Base-by-base conservation (phyloP, 35 echinoderm and acorn worm genomes). In the Amphiura filiformis region DNA sequence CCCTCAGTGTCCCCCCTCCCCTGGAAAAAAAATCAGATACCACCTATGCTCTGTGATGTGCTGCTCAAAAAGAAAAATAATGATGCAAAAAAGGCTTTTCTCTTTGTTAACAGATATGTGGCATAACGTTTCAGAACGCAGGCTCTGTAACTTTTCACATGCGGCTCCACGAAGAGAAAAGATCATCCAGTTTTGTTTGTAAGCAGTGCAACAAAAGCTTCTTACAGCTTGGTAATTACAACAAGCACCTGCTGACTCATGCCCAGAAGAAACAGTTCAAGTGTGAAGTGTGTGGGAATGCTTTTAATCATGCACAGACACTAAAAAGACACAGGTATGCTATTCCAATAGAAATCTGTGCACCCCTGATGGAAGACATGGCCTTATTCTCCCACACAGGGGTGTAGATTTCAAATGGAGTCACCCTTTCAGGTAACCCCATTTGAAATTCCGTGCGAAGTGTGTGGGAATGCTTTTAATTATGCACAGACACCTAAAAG, bases 181-280 rank as follows among this genome's bases (percentile, higher is more conserved):
- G 33, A 35, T 31, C 40, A 26, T 49, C 41, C 23, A 32, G 36
- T 31, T 70, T 26, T 23, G 26, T 30, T 23, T 85, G 83, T 36
- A 31, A 31, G 18, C 83, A 85, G 30, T 85, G 83, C 23, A 33
- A 70, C 7, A 37, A 33, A 23, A 70, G 31, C 34, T 85, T 85
- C 37, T 34, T 7, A 9, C 83, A 85, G 37, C 49, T 56, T 37
- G 83, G 83, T 0, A 85, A 85, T 56, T 85, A 65, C 83, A 85
- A 85, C 56, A 64, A 61, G 37, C 83, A 85, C 32, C 28, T 85
- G 32, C 15, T 85, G 13, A 28, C 35, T 17, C 83, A 85, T 65
- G 52, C 31, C 44, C 36, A 37, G 35, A 85, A 17, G 56, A 37
- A 64, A 70, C 47, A 56, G 31, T 31, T 65, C 13, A 85, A 34